Evolutionary conservation across 2,888 invertebrate genomes (phyloP).

Genomic region (Melolontha melolontha): DNA sequence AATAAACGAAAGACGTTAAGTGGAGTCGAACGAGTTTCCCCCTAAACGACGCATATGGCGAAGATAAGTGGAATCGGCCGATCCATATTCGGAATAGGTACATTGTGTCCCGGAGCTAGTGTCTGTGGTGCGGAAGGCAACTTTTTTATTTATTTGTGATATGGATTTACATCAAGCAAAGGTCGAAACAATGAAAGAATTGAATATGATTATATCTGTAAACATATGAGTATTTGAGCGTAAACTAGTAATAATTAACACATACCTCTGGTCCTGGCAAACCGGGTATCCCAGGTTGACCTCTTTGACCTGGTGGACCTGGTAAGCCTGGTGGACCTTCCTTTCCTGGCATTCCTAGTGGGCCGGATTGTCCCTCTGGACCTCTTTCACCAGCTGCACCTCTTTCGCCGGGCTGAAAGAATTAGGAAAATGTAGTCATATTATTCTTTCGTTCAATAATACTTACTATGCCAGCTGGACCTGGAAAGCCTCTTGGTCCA

Average conservation of each 20-base stretch:
- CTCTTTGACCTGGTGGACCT: conserved; percentile 71
- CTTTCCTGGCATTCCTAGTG: conserved; percentile 71
- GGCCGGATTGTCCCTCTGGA: conserved; percentile 69
- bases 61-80: no score
- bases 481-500: conserved; percentile 70
- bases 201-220: no score
- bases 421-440: not conserved
- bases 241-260: conserved; percentile 30
- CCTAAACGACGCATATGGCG: no score
- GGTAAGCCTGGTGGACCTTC: conserved; percentile 70
- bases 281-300: conserved; percentile 73
- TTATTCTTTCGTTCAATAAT: not conserved
- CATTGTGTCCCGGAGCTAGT: no score
- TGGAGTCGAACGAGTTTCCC: no score
- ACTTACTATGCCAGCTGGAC: conserved; percentile 66
- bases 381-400: conserved; percentile 71
- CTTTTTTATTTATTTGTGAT: no score
- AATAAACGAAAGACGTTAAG: no score
- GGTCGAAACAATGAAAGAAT: no score
- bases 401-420: conserved; percentile 68
- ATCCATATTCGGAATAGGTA: no score
- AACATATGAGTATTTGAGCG: no score
- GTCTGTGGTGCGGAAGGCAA: no score
- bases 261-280: conserved; percentile 70
- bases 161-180: no score